phyloP scores from a whole-genome alignment of 2,888 invertebrate genomes.

The Rhagophthalmus giganteus region DNA sequence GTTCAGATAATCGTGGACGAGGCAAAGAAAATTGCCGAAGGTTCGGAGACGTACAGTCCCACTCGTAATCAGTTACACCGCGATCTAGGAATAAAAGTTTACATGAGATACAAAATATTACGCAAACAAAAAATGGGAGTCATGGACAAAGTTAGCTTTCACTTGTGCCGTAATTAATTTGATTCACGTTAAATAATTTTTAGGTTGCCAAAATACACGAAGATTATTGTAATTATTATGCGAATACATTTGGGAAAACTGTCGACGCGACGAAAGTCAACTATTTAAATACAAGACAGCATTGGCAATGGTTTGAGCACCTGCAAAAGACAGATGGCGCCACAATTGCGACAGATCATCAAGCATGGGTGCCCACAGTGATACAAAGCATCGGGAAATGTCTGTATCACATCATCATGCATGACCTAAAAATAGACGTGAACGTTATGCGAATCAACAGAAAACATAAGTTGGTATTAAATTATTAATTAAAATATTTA shows the following conservation, averaged over 20 bases:
- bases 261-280: conserved; percentile 38
- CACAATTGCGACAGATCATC: conserved; percentile 52
- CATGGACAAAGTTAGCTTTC: conserved; percentile 64
- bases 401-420: conserved; percentile 82
- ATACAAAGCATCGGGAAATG: conserved; percentile 75
- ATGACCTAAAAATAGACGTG: conserved; percentile 81
- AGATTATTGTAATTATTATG: conserved; percentile 47
- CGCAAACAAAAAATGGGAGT: conserved; percentile 68
- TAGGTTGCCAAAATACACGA: conserved; percentile 46
- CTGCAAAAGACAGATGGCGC: conserved; percentile 46
- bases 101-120: conserved; percentile 68
- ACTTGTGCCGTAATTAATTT: no score
- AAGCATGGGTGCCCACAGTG: conserved; percentile 69
- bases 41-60: conserved; percentile 80
- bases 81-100: conserved; percentile 71
- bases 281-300: conserved; percentile 64
- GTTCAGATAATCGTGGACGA: conserved; percentile 70
- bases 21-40: conserved; percentile 69
- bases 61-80: conserved; percentile 66
- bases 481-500: no score
- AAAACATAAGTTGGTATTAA: conserved; percentile 52
- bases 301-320: conserved; percentile 71
- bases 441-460: conserved; percentile 65
- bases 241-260: conserved; percentile 36
- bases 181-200: no score